Percentiles rank a stretch among this genome's conserved stretches.
These are phyloP conservation scores for Discoglossus pictus DNA, from an alignment of 2,797 vertebrate genomes.

Conservation along the genomic window DNA sequence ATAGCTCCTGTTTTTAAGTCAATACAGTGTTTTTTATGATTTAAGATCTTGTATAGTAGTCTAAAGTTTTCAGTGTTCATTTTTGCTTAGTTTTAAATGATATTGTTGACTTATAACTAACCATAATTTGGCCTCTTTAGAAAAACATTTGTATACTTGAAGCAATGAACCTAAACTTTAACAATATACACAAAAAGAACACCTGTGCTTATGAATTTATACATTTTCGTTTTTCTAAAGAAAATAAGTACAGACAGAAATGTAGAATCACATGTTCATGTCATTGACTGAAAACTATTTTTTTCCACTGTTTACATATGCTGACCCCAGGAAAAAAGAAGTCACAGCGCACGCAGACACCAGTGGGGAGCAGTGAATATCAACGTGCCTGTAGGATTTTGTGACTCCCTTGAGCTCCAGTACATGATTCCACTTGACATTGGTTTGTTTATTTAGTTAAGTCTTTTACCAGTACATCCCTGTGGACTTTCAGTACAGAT, in stretches of 20 bases:
- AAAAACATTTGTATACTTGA: no score
- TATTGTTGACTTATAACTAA: no score
- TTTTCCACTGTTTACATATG: constrained; percentile 63
- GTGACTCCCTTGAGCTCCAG: constrained; percentile 19
- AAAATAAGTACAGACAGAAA: constrained; percentile 42
- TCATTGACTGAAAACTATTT: constrained; percentile 54
- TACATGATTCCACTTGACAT: constrained; percentile 34
- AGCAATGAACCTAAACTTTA: no score
- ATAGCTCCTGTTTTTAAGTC: no score
- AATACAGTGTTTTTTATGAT: no score
- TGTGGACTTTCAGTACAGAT: constrained; percentile 55
- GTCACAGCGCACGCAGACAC: constrained; percentile 63
- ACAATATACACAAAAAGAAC: no score
- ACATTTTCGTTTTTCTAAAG: no score
- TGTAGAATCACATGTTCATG: constrained; percentile 51
- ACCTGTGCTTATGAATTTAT: no score
- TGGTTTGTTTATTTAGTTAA: constrained; percentile 51
- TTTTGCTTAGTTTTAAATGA: no score
- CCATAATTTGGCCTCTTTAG: no score
- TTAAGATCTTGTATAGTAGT: no score
- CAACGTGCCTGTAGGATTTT: constrained; percentile 50
- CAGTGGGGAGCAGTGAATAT: constrained; percentile 55
- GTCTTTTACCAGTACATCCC: constrained; percentile 44
- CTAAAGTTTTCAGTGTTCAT: no score
- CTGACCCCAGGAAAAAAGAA: constrained; percentile 66